phyloP scores from a whole-genome alignment of 2,113 vertebrate species.

The Melanocharis versteri region DNA sequence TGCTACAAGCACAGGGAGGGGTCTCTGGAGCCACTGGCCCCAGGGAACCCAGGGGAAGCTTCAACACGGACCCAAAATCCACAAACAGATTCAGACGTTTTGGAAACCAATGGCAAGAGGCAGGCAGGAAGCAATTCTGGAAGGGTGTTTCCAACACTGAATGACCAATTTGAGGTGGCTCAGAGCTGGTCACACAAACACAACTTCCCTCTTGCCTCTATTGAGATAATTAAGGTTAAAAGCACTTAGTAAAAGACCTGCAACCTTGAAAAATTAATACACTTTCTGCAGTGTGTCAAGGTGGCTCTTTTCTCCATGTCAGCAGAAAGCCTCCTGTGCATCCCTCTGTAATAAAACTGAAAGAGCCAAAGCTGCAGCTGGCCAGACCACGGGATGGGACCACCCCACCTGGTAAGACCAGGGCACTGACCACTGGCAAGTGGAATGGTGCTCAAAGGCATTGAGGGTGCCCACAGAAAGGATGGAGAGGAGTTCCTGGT shows the following conservation, averaged over 20 bases:
- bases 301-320: not conserved
- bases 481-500: not conserved
- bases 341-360: not conserved
- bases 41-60: not conserved
- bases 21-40: not conserved
- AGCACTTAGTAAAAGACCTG: not conserved
- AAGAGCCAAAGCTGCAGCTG: not conserved
- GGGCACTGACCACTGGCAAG: fast-evolving
- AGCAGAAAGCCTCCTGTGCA: not conserved
- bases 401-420: fast-evolving
- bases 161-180: not conserved
- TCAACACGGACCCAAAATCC: not conserved
- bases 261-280: not conserved
- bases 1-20: not conserved
- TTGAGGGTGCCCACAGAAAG: not conserved
- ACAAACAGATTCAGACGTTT: not conserved
- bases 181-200: not conserved
- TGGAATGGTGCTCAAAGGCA: not conserved
- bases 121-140: not conserved
- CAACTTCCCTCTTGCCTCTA: not conserved
- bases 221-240: not conserved
- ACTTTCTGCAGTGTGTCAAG: not conserved
- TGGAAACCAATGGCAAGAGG: not conserved
- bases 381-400: not conserved
- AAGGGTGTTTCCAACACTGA: not conserved